Evolutionary conservation across 2,113 vertebrate genomes (phyloP).

Genomic region (Chloropsis hardwickii): DNA sequence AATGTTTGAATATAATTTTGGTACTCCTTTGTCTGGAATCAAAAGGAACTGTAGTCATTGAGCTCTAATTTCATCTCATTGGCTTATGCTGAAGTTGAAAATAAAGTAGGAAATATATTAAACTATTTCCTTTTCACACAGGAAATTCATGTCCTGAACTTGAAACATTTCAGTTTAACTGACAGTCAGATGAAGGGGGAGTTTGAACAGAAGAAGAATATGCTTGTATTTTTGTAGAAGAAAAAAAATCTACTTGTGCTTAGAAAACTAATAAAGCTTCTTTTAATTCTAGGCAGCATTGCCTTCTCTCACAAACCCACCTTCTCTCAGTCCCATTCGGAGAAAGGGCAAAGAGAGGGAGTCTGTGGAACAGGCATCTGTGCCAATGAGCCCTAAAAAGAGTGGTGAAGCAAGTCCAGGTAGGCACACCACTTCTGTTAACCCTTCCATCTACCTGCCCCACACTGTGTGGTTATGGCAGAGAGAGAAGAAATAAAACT

Average conservation of each 20-base stretch:
- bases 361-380: slow-evolving; percentile 72
- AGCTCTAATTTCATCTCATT: neutral
- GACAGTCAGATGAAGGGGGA: neutral
- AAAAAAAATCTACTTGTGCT: neutral
- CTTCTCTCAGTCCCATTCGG: slow-evolving; percentile 94
- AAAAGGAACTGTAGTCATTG: neutral
- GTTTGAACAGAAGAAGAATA: neutral
- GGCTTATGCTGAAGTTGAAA: neutral
- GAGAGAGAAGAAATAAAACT: neutral
- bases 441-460: neutral
- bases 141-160: neutral
- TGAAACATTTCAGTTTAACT: neutral
- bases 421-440: slow-evolving; percentile 23
- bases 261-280: neutral
- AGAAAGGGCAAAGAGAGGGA: slow-evolving; percentile 95
- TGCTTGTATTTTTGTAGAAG: neutral
- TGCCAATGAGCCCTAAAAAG: slow-evolving; percentile 93
- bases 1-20: neutral
- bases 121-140: neutral
- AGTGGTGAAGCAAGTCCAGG: slow-evolving; percentile 83
- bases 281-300: slow-evolving; percentile 82
- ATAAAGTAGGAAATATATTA: too few relatives aligned
- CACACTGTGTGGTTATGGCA: accelerated
- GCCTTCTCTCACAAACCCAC: slow-evolving; percentile 90
- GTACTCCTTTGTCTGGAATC: neutral